These are phyloP conservation scores for Rostratula benghalensis DNA, from an alignment of 2,113 vertebrate genomes.

Conservation along the genomic window DNA sequence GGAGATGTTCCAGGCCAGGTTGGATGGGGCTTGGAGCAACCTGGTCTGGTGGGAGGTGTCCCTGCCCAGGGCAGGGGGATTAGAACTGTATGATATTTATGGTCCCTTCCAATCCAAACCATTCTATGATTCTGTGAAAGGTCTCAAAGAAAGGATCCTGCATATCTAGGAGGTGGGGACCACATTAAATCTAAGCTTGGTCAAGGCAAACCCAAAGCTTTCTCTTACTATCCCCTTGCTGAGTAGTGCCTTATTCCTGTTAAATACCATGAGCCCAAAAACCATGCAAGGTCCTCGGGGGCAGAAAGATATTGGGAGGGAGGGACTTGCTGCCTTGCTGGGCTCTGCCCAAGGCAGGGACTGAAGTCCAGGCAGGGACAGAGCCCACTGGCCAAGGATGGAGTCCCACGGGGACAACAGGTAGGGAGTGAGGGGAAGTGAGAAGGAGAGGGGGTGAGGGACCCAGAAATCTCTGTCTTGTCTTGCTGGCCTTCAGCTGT, in stretches of 20 bases:
- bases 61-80: too few relatives aligned
- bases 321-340: background rate
- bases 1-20: too few relatives aligned
- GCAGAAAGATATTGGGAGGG: background rate
- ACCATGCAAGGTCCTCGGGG: background rate
- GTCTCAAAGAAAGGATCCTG: too few relatives aligned
- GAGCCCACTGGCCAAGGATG: background rate
- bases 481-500: background rate
- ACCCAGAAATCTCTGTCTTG: background rate
- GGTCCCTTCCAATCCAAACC: too few relatives aligned
- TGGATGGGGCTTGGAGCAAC: too few relatives aligned
- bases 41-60: too few relatives aligned
- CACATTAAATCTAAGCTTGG: background rate
- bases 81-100: too few relatives aligned
- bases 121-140: too few relatives aligned
- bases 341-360: background rate
- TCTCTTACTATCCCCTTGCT: background rate
- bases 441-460: background rate
- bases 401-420: background rate
- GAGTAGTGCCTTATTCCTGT: background rate
- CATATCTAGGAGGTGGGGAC: background rate
- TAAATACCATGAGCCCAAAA: background rate
- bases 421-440: background rate
- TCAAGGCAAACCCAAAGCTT: background rate
- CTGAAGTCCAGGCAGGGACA: background rate